Conservation (phyloP, 1,140 invertebrate genomes). For the Proctacanthus coquilletti region DNA sequence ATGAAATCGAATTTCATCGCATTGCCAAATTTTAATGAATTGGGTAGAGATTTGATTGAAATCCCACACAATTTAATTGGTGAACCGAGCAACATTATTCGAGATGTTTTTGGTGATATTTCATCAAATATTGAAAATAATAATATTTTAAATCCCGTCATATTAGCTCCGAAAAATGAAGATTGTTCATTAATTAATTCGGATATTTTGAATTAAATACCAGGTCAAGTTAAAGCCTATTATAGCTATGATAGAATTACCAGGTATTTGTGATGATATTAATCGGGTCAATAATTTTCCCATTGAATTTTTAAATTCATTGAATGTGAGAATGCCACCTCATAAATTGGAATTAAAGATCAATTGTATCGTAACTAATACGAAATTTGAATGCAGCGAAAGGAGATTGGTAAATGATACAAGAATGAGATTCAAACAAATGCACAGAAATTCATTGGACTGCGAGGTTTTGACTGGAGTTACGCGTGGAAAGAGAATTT, state of each 20-base stretch:
- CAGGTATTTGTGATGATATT: neutral
- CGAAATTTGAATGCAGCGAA: neutral
- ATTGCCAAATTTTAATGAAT: neutral
- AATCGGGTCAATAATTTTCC: neutral
- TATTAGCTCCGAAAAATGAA: neutral
- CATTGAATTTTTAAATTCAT: conserved; percentile 1
- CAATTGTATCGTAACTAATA: neutral
- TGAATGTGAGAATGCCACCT: neutral
- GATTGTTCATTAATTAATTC: neutral
- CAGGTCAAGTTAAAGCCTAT: conserved; percentile 1
- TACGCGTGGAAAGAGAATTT: neutral
- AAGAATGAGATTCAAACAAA: neutral
- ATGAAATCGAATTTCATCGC: no score
- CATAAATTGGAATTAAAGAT: neutral
- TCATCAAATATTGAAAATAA: neutral
- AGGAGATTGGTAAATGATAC: neutral
- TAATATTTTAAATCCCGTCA: conserved; percentile 1
- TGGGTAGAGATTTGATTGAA: neutral
- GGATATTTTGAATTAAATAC: neutral
- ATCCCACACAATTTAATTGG: neutral
- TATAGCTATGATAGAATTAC: neutral
- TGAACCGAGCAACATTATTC: neutral
- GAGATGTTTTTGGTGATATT: conserved; percentile 1
- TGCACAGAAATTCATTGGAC: neutral
- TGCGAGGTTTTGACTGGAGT: neutral